Conservation (phyloP, 1,140 invertebrate species). For the Trachymyrmex septentrionalis region DNA sequence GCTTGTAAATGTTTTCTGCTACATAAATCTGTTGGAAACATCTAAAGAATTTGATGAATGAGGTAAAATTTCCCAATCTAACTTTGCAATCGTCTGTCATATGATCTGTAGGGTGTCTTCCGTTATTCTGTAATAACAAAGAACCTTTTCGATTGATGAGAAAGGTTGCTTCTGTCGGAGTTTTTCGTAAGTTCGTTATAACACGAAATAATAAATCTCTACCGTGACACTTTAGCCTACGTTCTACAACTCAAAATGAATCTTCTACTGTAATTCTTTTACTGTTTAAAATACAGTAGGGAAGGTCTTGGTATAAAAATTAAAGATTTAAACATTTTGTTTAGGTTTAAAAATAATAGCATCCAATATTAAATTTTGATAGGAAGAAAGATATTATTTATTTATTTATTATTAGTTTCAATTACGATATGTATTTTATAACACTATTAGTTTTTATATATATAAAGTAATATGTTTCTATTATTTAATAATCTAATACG, state of each 20-base stretch:
- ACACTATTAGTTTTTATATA: background rate
- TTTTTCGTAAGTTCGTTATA: conserved; percentile 47
- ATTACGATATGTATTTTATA: background rate
- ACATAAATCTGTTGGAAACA: conserved; percentile 26
- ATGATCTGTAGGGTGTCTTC: conserved; percentile 22
- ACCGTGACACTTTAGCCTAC: conserved; percentile 28
- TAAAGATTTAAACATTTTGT: no score
- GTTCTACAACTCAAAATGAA: conserved; percentile 39
- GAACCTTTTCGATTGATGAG: conserved; percentile 28
- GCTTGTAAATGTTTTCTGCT: background rate
- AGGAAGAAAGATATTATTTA: background rate
- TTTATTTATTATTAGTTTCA: background rate
- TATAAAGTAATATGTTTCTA: background rate
- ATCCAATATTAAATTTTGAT: background rate
- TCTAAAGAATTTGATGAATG: conserved; percentile 27
- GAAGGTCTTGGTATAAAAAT: background rate
- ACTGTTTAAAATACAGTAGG: background rate
- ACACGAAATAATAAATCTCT: conserved; percentile 50
- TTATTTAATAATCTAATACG: conserved; percentile 4
- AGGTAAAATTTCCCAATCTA: conserved; percentile 37
- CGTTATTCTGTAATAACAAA: conserved; percentile 49
- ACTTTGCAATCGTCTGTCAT: conserved; percentile 38
- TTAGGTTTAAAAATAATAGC: background rate
- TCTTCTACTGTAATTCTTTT: conserved; percentile 23
- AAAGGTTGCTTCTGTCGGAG: conserved; percentile 28